phyloP scores from a whole-genome alignment of 2,888 invertebrate species.

The Lepidochitona cinerea region DNA sequence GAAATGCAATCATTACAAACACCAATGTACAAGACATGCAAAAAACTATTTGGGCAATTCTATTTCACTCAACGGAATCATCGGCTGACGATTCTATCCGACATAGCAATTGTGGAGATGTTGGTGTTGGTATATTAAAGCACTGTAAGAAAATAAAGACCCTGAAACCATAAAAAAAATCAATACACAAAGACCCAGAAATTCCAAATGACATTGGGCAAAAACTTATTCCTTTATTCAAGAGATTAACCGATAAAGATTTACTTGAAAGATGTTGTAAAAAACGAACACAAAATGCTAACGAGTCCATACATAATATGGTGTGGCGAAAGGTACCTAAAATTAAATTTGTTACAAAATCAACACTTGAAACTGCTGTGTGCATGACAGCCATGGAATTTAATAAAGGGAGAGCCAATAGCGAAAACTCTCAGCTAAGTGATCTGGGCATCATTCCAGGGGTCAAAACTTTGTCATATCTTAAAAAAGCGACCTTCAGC shows the following conservation, averaged over 20 bases:
- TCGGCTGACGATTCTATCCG: no score
- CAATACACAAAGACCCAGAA: no score
- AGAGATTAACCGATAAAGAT: not conserved
- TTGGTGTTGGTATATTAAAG: no score
- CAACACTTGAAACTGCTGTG: not conserved
- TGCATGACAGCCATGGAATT: not conserved
- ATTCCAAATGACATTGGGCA: no score
- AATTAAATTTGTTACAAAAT: constrained; percentile 4
- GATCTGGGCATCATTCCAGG: not conserved
- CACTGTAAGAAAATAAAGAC: no score
- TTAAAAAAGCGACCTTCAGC: not conserved
- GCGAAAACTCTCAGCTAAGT: no score
- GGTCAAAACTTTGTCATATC: not conserved
- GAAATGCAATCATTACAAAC: not conserved
- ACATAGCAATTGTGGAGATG: no score
- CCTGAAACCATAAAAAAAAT: no score
- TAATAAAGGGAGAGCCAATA: not conserved
- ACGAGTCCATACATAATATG: constrained; percentile 8
- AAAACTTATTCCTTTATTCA: not conserved
- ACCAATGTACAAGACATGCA: constrained; percentile 2
- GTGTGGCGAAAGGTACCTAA: constrained; percentile 10
- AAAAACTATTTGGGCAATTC: constrained; percentile 12
- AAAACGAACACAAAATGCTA: constrained; percentile 11
- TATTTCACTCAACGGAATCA: constrained; percentile 11
- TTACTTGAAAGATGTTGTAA: not conserved